Conservation (phyloP, 2,888 invertebrate species). For the Euphydryas editha region DNA sequence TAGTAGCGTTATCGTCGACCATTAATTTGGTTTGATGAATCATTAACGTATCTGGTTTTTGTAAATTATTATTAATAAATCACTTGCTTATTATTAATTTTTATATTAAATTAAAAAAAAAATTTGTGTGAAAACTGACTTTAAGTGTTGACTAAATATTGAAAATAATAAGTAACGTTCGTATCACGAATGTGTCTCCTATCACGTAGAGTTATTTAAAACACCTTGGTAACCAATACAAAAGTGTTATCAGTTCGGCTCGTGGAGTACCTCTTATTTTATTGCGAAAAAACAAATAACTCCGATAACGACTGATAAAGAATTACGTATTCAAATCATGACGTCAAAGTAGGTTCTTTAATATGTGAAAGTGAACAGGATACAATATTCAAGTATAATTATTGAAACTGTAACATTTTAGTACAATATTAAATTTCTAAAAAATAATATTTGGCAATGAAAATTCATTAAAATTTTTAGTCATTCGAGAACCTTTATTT, state of each 20-base stretch:
- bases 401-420: neutral
- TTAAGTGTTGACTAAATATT: neutral
- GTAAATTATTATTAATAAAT: neutral
- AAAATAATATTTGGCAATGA: conserved; percentile 20
- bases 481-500: conserved; percentile 43
- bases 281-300: conserved; percentile 69
- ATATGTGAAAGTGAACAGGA: conserved; percentile 25
- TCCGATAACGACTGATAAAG: conserved; percentile 67
- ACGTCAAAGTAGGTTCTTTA: conserved; percentile 51
- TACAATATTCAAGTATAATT: neutral
- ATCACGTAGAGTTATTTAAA: conserved; percentile 24
- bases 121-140: neutral
- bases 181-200: neutral
- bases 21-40: conserved; percentile 15
- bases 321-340: conserved; percentile 58
- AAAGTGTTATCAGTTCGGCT: conserved; percentile 55
- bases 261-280: conserved; percentile 66
- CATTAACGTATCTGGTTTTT: neutral
- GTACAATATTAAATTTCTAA: neutral
- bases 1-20: neutral
- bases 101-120: no score
- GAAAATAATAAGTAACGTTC: neutral
- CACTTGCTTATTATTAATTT: neutral
- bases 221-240: conserved; percentile 54
- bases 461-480: conserved; percentile 28